These are phyloP conservation scores for Troides aeacus DNA, from an alignment of 2,888 invertebrate genomes.

Conservation along the genomic window DNA sequence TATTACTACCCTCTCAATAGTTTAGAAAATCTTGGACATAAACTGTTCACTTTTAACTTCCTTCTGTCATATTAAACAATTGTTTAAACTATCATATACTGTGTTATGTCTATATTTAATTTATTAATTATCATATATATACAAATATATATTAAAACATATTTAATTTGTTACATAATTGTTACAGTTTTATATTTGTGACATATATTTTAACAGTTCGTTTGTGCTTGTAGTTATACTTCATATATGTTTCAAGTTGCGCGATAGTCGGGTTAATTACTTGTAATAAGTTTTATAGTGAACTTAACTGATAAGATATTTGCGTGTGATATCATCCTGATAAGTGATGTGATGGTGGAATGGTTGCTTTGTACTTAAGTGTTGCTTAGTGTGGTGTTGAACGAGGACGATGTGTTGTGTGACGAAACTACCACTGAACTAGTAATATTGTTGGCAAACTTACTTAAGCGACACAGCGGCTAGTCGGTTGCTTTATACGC, in stretches of 20 bases:
- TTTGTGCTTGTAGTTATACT: constrained; percentile 11
- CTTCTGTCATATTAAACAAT: not conserved
- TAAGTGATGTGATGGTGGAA: constrained; percentile 50
- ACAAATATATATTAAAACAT: too few relatives aligned
- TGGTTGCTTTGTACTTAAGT: constrained; percentile 48
- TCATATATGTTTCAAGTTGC: constrained; percentile 9
- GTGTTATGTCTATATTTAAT: too few relatives aligned
- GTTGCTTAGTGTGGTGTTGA: constrained; percentile 33
- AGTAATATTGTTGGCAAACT: too few relatives aligned
- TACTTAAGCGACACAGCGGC: too few relatives aligned
- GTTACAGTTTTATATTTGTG: too few relatives aligned
- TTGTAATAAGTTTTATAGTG: constrained; percentile 12
- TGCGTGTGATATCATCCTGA: constrained; percentile 41
- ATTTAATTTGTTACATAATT: too few relatives aligned
- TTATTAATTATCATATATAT: too few relatives aligned
- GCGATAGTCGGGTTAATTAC: constrained; percentile 24
- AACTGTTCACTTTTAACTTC: not conserved
- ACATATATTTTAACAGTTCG: constrained; percentile 9
- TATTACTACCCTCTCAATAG: not conserved
- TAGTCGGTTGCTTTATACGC: too few relatives aligned
- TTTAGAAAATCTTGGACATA: not conserved
- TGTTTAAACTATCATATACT: too few relatives aligned
- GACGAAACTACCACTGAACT: not conserved
- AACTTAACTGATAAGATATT: constrained; percentile 34
- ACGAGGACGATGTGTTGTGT: constrained; percentile 21